Conservation (phyloP, 2,888 invertebrate genomes). For the Microctonus hyperodae region DNA sequence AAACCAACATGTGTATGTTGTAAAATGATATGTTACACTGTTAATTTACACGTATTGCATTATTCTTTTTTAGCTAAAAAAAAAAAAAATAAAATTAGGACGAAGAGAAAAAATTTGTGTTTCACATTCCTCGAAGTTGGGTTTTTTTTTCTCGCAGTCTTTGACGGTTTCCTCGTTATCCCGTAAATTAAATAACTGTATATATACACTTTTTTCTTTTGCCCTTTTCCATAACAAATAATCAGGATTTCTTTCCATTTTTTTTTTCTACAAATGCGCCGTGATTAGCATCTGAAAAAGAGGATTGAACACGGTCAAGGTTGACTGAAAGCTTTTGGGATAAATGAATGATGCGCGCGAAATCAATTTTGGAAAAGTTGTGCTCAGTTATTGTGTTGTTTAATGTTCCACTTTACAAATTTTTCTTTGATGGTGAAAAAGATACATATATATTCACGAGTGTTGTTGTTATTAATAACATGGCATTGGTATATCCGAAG, state of each 20-base stretch:
- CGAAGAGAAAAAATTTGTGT: not conserved
- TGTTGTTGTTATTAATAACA: too few relatives aligned
- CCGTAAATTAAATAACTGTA: not conserved
- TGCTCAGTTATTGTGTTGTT: not conserved
- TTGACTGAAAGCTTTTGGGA: not conserved
- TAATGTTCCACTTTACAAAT: not conserved
- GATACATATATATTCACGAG: not conserved
- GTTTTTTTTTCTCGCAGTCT: not conserved
- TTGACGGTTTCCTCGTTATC: not conserved
- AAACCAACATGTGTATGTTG: not conserved
- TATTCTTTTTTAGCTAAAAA: not conserved
- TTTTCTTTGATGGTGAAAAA: too few relatives aligned
- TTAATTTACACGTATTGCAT: too few relatives aligned
- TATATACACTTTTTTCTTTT: not conserved
- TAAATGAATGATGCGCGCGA: not conserved
- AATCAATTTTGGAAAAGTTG: conserved; percentile 6
- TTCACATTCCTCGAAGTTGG: not conserved
- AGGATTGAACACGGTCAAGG: not conserved
- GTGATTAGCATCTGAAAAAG: not conserved
- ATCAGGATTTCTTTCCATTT: not conserved
- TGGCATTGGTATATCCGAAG: not conserved
- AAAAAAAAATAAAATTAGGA: not conserved
- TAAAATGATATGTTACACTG: not conserved
- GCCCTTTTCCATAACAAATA: not conserved
- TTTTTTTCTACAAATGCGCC: not conserved